phyloP scores from a whole-genome alignment of 2,113 vertebrate species.

The Neolamprologus sp. region DNA sequence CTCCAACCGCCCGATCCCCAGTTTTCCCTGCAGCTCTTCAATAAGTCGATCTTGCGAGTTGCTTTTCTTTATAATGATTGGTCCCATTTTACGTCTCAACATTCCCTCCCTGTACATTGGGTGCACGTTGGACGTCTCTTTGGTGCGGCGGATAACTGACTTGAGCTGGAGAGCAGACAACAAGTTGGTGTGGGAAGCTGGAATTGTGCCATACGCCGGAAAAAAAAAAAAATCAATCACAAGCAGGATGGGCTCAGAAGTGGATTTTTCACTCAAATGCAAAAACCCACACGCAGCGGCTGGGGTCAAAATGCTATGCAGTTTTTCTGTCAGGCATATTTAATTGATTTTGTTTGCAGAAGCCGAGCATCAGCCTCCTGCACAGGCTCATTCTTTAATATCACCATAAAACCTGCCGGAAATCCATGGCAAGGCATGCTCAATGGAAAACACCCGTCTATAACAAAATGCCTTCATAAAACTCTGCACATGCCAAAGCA shows the following conservation, averaged over 20 bases:
- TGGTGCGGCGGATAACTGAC: slow-evolving; percentile 94
- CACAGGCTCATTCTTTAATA: neutral
- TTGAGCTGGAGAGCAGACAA: slow-evolving; percentile 79
- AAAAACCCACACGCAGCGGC: neutral
- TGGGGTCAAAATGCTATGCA: neutral
- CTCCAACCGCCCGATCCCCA: slow-evolving; percentile 81
- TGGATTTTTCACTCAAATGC: neutral
- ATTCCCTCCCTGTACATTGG: slow-evolving; percentile 89
- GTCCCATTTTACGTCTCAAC: slow-evolving; percentile 83
- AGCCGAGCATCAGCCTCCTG: neutral
- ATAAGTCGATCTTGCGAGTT: slow-evolving; percentile 86
- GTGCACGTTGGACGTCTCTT: slow-evolving; percentile 87
- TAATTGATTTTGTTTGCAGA: neutral
- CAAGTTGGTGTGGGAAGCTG: slow-evolving; percentile 8
- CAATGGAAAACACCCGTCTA: neutral
- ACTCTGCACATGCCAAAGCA: slow-evolving; percentile 13
- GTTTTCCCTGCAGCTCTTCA: slow-evolving; percentile 87
- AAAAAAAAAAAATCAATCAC: slow-evolving; percentile 1
- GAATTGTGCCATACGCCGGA: neutral
- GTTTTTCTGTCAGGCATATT: neutral
- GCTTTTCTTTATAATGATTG: slow-evolving; percentile 85
- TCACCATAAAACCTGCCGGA: neutral
- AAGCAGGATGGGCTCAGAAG: neutral
- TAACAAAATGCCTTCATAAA: slow-evolving; percentile 9
- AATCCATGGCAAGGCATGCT: slow-evolving; percentile 21